These are phyloP conservation scores for Deladenus siricidicola DNA, from an alignment of 2,888 invertebrate species.

Conservation along the genomic window DNA sequence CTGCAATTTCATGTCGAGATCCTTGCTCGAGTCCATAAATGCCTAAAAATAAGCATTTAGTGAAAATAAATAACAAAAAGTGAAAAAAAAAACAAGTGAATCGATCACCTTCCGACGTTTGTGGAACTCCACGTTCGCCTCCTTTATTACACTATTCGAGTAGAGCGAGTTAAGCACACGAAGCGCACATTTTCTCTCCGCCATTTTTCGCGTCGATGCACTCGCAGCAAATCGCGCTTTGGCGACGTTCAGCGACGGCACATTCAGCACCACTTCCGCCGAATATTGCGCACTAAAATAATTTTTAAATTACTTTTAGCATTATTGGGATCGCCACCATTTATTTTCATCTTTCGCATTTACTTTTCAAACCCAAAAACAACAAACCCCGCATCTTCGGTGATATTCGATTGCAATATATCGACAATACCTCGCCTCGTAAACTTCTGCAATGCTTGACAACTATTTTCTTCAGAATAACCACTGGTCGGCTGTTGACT, in stretches of 20 bases:
- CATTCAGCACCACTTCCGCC: neutral
- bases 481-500: neutral
- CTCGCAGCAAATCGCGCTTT: slow-evolving; percentile 1
- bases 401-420: neutral
- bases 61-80: neutral
- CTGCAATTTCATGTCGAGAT: slow-evolving; percentile 8
- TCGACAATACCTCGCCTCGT: neutral
- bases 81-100: neutral
- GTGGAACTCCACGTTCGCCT: slow-evolving; percentile 7
- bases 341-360: neutral
- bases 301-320: neutral
- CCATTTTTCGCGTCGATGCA: neutral
- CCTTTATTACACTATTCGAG: slow-evolving; percentile 1
- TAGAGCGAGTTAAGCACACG: neutral
- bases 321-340: neutral
- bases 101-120: neutral
- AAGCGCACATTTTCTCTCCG: neutral
- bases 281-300: neutral
- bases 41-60: neutral
- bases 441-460: neutral
- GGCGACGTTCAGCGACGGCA: neutral
- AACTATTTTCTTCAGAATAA: slow-evolving; percentile 1
- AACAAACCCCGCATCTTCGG: neutral
- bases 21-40: slow-evolving; percentile 1
- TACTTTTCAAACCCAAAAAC: neutral